These are phyloP conservation scores for Kuschelorhynchus macadamiae DNA, from an alignment of 2,888 invertebrate genomes.

Conservation along the genomic window DNA sequence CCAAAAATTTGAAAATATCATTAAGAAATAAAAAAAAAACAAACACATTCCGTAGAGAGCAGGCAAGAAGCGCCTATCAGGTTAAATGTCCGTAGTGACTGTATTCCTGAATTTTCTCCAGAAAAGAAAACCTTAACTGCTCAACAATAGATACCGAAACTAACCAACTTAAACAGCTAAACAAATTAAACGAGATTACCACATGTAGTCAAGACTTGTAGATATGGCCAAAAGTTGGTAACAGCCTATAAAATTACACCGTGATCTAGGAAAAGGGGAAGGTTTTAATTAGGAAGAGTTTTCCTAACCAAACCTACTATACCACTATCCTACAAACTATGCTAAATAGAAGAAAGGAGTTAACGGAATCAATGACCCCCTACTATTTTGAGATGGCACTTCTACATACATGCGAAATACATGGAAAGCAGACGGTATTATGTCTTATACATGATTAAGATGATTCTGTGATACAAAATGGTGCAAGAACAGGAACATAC, in stretches of 20 bases:
- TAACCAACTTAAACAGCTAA: constrained; percentile 44
- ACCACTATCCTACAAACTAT: not conserved
- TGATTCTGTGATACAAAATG: constrained; percentile 9
- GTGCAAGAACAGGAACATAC: constrained; percentile 2
- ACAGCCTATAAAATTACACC: constrained; percentile 44
- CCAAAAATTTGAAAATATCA: too few relatives aligned
- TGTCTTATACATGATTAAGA: constrained; percentile 5
- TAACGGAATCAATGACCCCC: not conserved
- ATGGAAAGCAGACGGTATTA: not conserved
- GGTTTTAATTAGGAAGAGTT: not conserved
- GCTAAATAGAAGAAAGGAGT: not conserved
- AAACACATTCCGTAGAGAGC: too few relatives aligned
- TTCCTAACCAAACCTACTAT: not conserved
- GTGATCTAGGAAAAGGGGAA: constrained; percentile 49
- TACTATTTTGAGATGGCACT: not conserved
- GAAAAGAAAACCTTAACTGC: constrained; percentile 25
- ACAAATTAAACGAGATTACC: constrained; percentile 39
- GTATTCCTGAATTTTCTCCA: constrained; percentile 26
- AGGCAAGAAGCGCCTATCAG: too few relatives aligned
- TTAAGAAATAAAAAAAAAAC: too few relatives aligned
- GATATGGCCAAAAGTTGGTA: constrained; percentile 51
- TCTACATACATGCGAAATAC: not conserved
- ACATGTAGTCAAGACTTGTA: constrained; percentile 42
- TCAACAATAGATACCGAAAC: constrained; percentile 20
- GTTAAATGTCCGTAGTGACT: not conserved